Evolutionary conservation across 2,797 vertebrate genomes (phyloP), one percentile per base, ranked within the genome.

Genomic region (Taenioides sp.): DNA sequence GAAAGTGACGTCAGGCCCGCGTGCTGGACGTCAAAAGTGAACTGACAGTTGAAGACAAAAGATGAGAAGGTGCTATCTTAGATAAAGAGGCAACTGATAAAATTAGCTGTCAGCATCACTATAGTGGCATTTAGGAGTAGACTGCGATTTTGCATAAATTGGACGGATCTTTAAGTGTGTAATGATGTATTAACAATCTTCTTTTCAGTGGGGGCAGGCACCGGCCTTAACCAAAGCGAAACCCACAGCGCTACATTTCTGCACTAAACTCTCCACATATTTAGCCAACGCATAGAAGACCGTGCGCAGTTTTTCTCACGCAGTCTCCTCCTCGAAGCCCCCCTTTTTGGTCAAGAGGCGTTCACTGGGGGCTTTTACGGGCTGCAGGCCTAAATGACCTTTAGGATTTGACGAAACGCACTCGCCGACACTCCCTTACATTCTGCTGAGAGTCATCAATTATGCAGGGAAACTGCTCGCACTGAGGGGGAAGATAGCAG

Each of bases 381-480:
- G 74, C 75, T 81, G 69, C 80, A 70, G 84, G 85, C 83, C 84
- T 74, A 71, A 82, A 83, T 89, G 84, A 91, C 86, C 88, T 90
- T 89, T 88, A 73, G 58, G 74, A 77, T 88, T 88, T 78, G 5
- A 65, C 72, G 58, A 74, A 88, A 72, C 68, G 71, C 88, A 83
- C 91, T 90, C 78, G 85, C 84, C 82, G 93, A 94, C 93, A 93
- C 92, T 94, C 93, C 92, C 93, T 93, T 80, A 83, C 91, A 86
- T 92, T 92, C 91, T 84, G 92, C 91, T 86, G 92, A 89, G 94
- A 94, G 95, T 93, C 93, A 94, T 96, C 95, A 95, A 94, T 95
- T 95, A 96, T 95, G 95, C 95, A 95, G 95, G 93, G 87, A 68
- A 92, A 77, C 86, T 78, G 92, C 91, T 86, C 93, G 91, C 86